Evolutionary conservation across 2,888 invertebrate genomes (phyloP).

Genomic region (Tetheella fluctuosa): DNA sequence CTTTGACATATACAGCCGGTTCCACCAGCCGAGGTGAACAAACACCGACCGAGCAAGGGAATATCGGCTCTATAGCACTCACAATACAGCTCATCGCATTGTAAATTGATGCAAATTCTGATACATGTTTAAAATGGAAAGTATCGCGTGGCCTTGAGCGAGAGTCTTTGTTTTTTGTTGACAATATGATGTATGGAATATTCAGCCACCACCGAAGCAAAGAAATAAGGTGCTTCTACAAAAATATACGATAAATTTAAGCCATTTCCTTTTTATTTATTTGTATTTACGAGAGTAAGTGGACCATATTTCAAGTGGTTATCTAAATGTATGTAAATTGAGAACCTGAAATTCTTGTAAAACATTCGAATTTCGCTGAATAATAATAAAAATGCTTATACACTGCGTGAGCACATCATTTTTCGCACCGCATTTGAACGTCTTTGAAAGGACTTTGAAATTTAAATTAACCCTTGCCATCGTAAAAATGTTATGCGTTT

Average conservation of each 20-base stretch:
- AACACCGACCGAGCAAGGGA: conserved; percentile 14
- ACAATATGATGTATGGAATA: conserved; percentile 13
- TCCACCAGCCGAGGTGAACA: conserved; percentile 28
- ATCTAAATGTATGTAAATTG: no score
- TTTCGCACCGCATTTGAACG: neutral
- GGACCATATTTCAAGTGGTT: no score
- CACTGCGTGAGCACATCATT: neutral
- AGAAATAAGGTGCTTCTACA: neutral
- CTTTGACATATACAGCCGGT: conserved; percentile 68
- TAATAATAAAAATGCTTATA: neutral
- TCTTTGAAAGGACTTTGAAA: conserved; percentile 4
- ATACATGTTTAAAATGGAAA: conserved; percentile 47
- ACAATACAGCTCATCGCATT: conserved; percentile 16
- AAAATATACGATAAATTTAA: neutral
- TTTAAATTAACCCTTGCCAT: neutral
- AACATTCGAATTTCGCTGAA: neutral
- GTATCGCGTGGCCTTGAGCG: conserved; percentile 53
- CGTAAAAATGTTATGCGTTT: neutral
- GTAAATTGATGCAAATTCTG: conserved; percentile 20
- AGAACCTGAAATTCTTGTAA: no score
- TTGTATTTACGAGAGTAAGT: neutral
- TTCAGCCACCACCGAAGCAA: conserved; percentile 17
- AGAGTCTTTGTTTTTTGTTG: conserved; percentile 43
- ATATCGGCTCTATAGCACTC: conserved; percentile 20
- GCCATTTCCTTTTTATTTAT: neutral